These are phyloP conservation scores for Caprella mutica DNA, from an alignment of 2,888 invertebrate species.

Conservation along the genomic window DNA sequence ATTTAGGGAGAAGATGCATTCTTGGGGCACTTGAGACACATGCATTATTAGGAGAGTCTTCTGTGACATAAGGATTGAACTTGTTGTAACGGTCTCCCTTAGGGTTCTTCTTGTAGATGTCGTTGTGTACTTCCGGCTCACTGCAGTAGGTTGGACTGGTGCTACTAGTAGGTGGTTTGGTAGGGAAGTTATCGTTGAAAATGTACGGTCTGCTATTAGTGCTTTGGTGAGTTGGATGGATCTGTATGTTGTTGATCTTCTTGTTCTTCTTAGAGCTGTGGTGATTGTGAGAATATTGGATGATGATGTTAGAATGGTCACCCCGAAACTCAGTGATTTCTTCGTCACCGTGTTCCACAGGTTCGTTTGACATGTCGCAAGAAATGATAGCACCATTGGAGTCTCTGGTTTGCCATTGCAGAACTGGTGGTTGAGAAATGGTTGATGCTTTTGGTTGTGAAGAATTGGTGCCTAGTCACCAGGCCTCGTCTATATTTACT, in stretches of 20 bases:
- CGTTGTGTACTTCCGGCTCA: conserved; percentile 5
- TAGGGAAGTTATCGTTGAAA: not conserved
- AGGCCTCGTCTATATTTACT: conserved; percentile 25
- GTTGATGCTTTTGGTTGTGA: too few species aligned
- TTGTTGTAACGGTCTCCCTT: too few species aligned
- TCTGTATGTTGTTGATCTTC: too few species aligned
- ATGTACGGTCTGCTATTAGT: too few species aligned
- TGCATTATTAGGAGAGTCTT: too few species aligned
- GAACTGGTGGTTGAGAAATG: conserved; percentile 6
- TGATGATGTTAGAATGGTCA: conserved; percentile 2
- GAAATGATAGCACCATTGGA: conserved; percentile 26
- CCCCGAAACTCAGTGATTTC: not conserved
- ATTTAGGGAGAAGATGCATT: too few species aligned
- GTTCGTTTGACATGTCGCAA: conserved; percentile 16
- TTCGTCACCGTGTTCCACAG: not conserved
- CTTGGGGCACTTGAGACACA: too few species aligned
- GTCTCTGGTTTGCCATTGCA: conserved; percentile 21
- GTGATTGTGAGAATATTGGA: too few species aligned
- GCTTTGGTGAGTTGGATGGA: too few species aligned
- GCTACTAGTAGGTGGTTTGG: not conserved
- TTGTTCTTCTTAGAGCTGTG: too few species aligned
- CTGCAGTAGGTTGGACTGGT: conserved; percentile 3
- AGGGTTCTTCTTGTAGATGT: conserved; percentile 9
- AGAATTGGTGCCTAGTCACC: conserved; percentile 28
- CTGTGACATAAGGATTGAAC: too few species aligned